phyloP scores from a whole-genome alignment of 2,113 vertebrate species.

The Tapirus terrestris region DNA sequence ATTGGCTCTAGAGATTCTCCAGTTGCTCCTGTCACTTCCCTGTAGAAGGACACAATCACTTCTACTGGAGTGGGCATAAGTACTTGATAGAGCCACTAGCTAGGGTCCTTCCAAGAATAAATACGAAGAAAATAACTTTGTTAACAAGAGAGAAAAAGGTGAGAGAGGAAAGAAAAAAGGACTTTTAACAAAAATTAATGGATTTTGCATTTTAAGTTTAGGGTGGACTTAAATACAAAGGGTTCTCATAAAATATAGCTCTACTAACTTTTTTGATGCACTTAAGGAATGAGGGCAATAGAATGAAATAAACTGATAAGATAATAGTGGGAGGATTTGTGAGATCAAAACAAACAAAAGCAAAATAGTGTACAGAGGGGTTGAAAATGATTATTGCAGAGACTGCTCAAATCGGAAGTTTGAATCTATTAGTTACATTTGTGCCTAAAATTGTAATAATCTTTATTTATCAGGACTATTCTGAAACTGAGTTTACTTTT shows the following conservation, averaged over 20 bases:
- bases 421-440: conserved; percentile 2
- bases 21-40: neutral
- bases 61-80: neutral
- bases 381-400: neutral
- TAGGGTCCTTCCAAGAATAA: conserved; percentile 18
- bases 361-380: neutral
- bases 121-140: neutral
- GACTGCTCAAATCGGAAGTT: neutral
- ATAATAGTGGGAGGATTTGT: neutral
- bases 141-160: neutral
- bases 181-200: neutral
- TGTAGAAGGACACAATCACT: neutral
- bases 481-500: conserved; percentile 33
- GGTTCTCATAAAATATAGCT: neutral
- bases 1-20: neutral
- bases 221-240: neutral
- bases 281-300: neutral
- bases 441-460: neutral
- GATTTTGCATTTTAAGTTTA: neutral
- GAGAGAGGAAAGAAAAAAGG: neutral
- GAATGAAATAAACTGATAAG: neutral
- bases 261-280: neutral
- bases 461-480: conserved; percentile 32
- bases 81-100: neutral
- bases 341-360: neutral